Base-by-base conservation (phyloP, 2,888 invertebrate genomes). In the Brenthis ino region DNA sequence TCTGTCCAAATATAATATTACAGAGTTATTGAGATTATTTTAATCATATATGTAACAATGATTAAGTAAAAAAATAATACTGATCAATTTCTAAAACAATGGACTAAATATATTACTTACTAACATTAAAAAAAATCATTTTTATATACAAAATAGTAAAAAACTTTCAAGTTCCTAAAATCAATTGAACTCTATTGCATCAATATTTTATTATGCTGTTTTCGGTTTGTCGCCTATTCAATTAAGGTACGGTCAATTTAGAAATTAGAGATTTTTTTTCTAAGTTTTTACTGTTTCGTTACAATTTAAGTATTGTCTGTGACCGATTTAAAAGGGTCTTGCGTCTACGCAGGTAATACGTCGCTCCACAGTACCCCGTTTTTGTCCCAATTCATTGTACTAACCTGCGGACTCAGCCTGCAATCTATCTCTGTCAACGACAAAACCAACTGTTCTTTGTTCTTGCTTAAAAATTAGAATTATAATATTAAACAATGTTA, bases 381-480 rank as follows among this genome's bases (percentile, higher is more conserved):
- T 89, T 86, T 90, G 87, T 86, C 82, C 73, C 75, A 71, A 65
- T 72, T 82, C 78, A 83, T 88, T 89, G 88, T 87, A 77, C 73
- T 74, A 79, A 81, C 83, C 81, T 84, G 82, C 77, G 77, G 79
- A 80, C 69, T 57, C 60, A 78, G 78, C 81, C 76, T 74, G 80
- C 86, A 79, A 91, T 92, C 82, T 80, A 83, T 91, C 91, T 85
- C 86, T 89, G 91, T 92, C 91, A 85, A 77, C 80, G 79, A 76
- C 77, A 72, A 78, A 77, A 58, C 81, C 86, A 88, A 84, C 85
- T 86, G 86, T 81, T 80, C 78, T 80, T 89, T 90, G 89, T 91
- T 89, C 88, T 86, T 90, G 88, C 79, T 85, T 81, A 89, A 82
- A 88, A 89, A 89, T 91, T 91, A 84, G 84, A 89, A 91, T 91